These are phyloP conservation scores for Lumbricus terrestris DNA, from an alignment of 2,888 invertebrate genomes.

Conservation along the genomic window DNA sequence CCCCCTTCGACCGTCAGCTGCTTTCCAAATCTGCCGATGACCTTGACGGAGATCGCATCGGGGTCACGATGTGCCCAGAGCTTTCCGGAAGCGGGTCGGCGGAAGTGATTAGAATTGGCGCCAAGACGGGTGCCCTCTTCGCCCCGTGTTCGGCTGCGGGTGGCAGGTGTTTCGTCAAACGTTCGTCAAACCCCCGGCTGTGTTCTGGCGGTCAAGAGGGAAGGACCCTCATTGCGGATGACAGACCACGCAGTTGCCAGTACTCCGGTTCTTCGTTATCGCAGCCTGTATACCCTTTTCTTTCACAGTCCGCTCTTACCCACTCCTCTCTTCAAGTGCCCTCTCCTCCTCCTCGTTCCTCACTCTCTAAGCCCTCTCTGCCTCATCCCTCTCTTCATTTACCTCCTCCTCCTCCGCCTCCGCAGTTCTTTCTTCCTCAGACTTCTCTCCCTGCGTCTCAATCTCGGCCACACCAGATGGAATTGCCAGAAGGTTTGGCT, in stretches of 20 bases:
- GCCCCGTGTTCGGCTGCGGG: background rate
- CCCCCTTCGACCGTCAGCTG: background rate
- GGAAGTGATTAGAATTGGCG: constrained; percentile 3
- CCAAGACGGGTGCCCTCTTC: background rate
- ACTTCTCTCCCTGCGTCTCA: background rate
- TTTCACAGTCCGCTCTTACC: background rate
- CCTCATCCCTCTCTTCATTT: background rate
- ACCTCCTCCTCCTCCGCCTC: background rate
- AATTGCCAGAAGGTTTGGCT: constrained; percentile 44
- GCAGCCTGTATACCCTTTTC: background rate
- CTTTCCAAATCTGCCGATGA: background rate
- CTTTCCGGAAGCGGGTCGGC: background rate
- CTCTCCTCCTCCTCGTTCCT: background rate
- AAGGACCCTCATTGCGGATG: background rate
- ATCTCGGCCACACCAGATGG: background rate
- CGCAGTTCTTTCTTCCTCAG: background rate
- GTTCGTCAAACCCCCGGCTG: background rate
- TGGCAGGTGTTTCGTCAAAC: background rate
- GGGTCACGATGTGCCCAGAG: background rate
- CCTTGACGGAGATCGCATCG: background rate
- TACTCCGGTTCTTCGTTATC: background rate
- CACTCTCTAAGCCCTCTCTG: background rate
- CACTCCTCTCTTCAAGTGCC: background rate
- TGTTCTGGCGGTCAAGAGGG: background rate
- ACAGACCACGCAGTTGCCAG: background rate